Evolutionary conservation across 2,113 vertebrate species (phyloP).

Genomic region (Pyrgilauda ruficollis): DNA sequence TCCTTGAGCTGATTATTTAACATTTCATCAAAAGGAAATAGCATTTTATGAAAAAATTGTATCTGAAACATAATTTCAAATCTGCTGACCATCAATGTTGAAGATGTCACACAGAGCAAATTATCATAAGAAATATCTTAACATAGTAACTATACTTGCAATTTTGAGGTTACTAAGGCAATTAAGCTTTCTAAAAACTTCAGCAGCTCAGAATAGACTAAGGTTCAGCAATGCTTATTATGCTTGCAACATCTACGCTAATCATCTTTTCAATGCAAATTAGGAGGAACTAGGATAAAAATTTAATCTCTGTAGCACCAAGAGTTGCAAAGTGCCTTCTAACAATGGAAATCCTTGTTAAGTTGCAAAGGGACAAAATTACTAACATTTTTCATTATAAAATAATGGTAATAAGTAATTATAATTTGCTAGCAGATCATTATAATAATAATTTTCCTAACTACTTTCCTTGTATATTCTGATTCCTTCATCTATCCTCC

Average conservation of each 20-base stretch:
- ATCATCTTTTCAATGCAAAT: background rate
- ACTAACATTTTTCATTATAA: background rate
- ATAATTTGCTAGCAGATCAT: background rate
- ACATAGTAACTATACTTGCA: background rate
- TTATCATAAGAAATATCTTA: background rate
- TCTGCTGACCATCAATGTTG: background rate
- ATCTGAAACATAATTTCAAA: background rate
- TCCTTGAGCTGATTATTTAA: background rate
- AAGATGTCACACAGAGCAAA: background rate
- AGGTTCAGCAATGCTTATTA: background rate
- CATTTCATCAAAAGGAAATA: background rate
- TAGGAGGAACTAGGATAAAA: background rate
- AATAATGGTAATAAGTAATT: background rate
- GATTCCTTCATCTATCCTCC: background rate
- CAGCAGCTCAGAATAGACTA: background rate
- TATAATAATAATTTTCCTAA: background rate
- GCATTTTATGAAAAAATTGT: background rate
- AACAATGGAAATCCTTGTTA: background rate
- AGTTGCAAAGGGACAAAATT: background rate
- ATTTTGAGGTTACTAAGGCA: background rate
- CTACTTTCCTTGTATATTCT: background rate
- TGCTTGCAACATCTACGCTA: background rate
- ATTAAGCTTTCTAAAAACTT: background rate
- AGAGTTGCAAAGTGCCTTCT: background rate
- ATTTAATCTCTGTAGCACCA: background rate